These are phyloP conservation scores for Poecilia gillii DNA, from an alignment of 2,797 vertebrate species.

Conservation along the genomic window DNA sequence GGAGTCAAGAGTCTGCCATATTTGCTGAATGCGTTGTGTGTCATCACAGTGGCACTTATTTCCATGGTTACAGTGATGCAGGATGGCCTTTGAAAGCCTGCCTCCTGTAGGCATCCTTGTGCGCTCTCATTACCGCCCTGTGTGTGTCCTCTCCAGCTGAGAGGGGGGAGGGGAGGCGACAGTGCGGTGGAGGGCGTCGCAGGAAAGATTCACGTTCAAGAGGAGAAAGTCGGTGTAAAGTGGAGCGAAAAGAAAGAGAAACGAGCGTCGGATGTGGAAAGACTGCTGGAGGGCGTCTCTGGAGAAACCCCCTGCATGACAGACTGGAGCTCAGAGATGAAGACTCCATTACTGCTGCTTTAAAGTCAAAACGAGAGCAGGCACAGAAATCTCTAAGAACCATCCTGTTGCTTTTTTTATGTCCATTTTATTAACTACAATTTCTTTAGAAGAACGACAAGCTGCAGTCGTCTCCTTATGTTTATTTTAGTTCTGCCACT, in stretches of 20 bases:
- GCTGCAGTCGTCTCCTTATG: not conserved
- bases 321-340: slow-evolving; percentile 34
- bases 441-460: not conserved
- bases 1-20: slow-evolving; percentile 37
- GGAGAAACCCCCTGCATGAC: slow-evolving; percentile 30
- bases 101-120: slow-evolving; percentile 76
- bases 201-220: slow-evolving; percentile 12
- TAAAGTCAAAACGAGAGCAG: not conserved
- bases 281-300: slow-evolving; percentile 26
- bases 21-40: slow-evolving; percentile 25
- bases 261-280: slow-evolving; percentile 11
- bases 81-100: slow-evolving; percentile 74
- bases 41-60: slow-evolving; percentile 65
- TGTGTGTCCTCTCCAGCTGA: slow-evolving; percentile 73
- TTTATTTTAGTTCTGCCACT: not conserved
- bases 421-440: not conserved
- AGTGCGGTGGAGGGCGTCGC: slow-evolving; percentile 14
- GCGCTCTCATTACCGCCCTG: slow-evolving; percentile 79
- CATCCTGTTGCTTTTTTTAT: slow-evolving; percentile 1
- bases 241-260: slow-evolving; percentile 35
- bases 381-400: not conserved
- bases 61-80: slow-evolving; percentile 81
- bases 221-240: slow-evolving; percentile 36
- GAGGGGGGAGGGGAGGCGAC: slow-evolving; percentile 18
- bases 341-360: slow-evolving; percentile 10